Conservation (phyloP, 2,797 vertebrate genomes). For the Chelonia mydas region DNA sequence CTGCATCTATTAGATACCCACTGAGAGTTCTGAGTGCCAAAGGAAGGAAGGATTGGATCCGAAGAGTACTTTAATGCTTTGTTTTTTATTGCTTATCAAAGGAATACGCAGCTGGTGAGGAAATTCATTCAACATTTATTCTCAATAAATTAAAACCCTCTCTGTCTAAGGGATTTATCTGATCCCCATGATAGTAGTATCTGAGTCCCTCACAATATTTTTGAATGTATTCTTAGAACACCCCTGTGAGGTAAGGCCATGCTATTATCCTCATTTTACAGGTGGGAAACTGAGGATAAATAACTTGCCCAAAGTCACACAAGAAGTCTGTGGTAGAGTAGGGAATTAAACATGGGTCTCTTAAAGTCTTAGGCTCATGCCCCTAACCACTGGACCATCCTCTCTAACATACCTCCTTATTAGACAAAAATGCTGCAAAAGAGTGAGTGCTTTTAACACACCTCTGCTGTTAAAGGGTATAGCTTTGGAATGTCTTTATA, state of each 20-base stretch:
- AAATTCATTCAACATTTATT: not conserved
- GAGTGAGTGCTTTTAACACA: not conserved
- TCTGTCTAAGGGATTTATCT: not conserved
- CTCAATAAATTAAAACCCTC: not conserved
- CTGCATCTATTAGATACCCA: not conserved
- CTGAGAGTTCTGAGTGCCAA: not conserved
- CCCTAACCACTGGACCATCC: not conserved
- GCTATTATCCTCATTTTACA: not conserved
- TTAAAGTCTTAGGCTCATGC: not conserved
- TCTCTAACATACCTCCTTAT: fast-evolving
- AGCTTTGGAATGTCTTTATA: not conserved
- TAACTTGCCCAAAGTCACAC: not conserved
- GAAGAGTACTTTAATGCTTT: not conserved
- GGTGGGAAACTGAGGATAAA: not conserved
- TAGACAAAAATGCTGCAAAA: not conserved
- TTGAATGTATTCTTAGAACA: not conserved
- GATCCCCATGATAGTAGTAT: not conserved
- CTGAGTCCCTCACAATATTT: not conserved
- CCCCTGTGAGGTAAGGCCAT: not conserved
- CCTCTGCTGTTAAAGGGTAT: not conserved
- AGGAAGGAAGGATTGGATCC: not conserved
- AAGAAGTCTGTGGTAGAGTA: not conserved
- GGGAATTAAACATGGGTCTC: not conserved
- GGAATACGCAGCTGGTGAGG: not conserved
- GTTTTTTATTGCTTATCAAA: not conserved